Conservation (phyloP, 2,797 vertebrate species). For the Antennarius maculatus region DNA sequence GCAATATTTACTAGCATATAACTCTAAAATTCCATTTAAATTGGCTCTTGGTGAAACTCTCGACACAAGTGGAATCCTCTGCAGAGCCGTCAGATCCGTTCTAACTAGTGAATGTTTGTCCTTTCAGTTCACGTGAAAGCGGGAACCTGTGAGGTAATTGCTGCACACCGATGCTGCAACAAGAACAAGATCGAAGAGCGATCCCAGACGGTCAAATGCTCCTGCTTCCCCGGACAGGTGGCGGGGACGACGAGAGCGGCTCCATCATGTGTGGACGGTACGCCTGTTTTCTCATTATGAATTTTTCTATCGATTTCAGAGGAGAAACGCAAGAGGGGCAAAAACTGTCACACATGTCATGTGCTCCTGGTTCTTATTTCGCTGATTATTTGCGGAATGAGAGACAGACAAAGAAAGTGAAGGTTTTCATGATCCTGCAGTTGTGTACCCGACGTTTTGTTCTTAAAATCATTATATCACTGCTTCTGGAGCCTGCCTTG, state of each 20-base stretch:
- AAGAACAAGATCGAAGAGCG: constrained; percentile 97
- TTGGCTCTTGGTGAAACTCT: neutral
- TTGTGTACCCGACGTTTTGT: constrained; percentile 14
- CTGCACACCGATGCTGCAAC: constrained; percentile 97
- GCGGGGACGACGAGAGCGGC: constrained; percentile 94
- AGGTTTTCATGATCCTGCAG: constrained; percentile 8
- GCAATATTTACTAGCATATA: neutral
- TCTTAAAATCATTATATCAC: constrained; percentile 30
- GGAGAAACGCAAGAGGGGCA: constrained; percentile 17
- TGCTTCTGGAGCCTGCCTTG: constrained; percentile 16
- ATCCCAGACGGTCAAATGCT: constrained; percentile 98
- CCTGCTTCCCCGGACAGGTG: constrained; percentile 97
- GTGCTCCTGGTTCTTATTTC: constrained; percentile 27
- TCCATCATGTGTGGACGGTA: constrained; percentile 98
- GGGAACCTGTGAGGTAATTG: constrained; percentile 95
- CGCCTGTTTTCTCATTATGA: constrained; percentile 50
- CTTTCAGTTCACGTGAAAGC: constrained; percentile 90
- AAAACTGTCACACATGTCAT: constrained; percentile 50
- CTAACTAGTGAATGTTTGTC: constrained; percentile 46
- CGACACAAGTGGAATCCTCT: neutral
- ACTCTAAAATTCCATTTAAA: neutral
- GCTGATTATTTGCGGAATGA: constrained; percentile 21
- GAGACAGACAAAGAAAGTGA: constrained; percentile 19
- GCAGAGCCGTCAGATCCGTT: neutral
- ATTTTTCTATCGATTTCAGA: constrained; percentile 43